phyloP scores from a whole-genome alignment of 2,888 invertebrate species.

The Drosophila bunnanda region DNA sequence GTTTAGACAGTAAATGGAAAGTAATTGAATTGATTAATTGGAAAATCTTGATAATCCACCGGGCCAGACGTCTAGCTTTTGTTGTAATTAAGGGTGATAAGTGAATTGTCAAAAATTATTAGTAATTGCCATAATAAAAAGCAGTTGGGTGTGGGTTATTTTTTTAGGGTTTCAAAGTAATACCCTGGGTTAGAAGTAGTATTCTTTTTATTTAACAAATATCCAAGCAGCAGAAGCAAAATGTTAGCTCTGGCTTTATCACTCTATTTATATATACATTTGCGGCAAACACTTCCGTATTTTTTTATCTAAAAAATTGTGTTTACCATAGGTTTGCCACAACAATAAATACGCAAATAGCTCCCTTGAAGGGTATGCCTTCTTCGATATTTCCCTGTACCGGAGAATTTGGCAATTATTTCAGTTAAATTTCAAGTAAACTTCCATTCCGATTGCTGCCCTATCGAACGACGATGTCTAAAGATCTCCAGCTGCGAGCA shows the following conservation, averaged over 20 bases:
- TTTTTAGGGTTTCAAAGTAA: conserved; percentile 8
- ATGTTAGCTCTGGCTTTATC: neutral
- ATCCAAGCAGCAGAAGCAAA: neutral
- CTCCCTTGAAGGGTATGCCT: conserved; percentile 20
- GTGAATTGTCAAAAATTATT: neutral
- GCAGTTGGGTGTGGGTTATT: conserved; percentile 1
- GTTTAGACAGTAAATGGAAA: conserved; percentile 9
- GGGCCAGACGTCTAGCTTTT: conserved; percentile 57
- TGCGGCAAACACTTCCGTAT: neutral
- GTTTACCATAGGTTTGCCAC: conserved; percentile 5
- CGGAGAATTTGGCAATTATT: conserved; percentile 16
- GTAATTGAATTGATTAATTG: conserved; percentile 18
- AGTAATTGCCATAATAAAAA: conserved; percentile 22
- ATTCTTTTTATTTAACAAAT: neutral
- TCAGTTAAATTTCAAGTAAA: conserved; percentile 13
- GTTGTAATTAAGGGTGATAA: conserved; percentile 43
- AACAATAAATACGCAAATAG: neutral
- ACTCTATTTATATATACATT: neutral
- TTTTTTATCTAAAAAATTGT: neutral
- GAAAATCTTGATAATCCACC: conserved; percentile 40
- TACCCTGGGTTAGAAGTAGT: neutral
- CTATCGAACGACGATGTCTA: conserved; percentile 34
- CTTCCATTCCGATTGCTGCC: conserved; percentile 34
- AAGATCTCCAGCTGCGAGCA: conserved; percentile 41
- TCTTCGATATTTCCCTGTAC: conserved; percentile 16